phyloP scores from a whole-genome alignment of 2,113 vertebrate species.

The Thunnus thynnus region DNA sequence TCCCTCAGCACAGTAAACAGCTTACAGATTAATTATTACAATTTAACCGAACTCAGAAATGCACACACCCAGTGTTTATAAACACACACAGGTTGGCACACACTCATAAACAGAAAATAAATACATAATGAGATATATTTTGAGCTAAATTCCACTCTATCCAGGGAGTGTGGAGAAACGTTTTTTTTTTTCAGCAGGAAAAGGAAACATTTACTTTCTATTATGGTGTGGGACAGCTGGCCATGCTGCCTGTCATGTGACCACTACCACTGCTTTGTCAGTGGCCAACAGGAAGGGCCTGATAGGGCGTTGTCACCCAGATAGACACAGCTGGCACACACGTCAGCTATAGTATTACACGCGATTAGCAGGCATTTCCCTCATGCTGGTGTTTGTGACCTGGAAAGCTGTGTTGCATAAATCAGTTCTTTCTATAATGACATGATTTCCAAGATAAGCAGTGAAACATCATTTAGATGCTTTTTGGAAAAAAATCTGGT shows the following conservation, averaged over 20 bases:
- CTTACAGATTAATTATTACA: neutral
- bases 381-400: neutral
- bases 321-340: slow-evolving; percentile 27
- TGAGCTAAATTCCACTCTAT: slow-evolving; percentile 29
- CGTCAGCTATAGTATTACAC: slow-evolving; percentile 24
- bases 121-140: slow-evolving; percentile 34
- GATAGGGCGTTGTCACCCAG: slow-evolving; percentile 44
- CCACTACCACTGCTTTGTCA: slow-evolving; percentile 25
- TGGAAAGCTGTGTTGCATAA: slow-evolving; percentile 30
- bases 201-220: slow-evolving; percentile 59
- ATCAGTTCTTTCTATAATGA: slow-evolving; percentile 29
- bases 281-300: slow-evolving; percentile 61
- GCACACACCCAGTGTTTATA: neutral
- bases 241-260: slow-evolving; percentile 48
- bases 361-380: slow-evolving; percentile 10
- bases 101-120: slow-evolving; percentile 20
- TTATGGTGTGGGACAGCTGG: slow-evolving; percentile 48
- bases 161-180: slow-evolving; percentile 20
- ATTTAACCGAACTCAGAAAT: neutral
- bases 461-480: neutral
- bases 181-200: slow-evolving; percentile 45
- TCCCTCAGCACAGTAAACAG: neutral
- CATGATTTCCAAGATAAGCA: slow-evolving; percentile 34
- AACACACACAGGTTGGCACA: neutral
- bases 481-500: slow-evolving; percentile 24